phyloP scores from a whole-genome alignment of 2,797 vertebrate species.

The Sebastes cheni region DNA sequence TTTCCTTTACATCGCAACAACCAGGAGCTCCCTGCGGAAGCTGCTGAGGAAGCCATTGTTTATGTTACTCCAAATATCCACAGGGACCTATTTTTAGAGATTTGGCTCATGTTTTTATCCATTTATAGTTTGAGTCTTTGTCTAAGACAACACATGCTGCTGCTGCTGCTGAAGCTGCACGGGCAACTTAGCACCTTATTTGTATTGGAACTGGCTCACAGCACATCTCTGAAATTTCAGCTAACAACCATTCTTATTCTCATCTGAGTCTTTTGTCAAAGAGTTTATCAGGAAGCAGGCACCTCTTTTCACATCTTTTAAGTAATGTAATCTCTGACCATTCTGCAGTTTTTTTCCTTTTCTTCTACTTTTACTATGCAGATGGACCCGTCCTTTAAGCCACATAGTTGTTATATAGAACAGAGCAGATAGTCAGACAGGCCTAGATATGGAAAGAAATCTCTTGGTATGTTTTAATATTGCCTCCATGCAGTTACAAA shows the following conservation, averaged over 20 bases:
- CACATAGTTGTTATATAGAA: background rate
- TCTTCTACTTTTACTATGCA: background rate
- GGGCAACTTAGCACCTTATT: slow-evolving; percentile 33
- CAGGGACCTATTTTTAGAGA: slow-evolving; percentile 60
- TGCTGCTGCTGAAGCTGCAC: background rate
- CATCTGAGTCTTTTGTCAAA: background rate
- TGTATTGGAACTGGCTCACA: slow-evolving; percentile 27
- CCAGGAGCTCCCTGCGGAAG: slow-evolving; percentile 12
- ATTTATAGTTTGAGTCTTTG: slow-evolving; percentile 67
- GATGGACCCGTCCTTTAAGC: background rate
- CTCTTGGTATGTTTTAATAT: background rate
- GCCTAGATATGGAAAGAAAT: background rate
- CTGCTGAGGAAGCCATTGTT: slow-evolving; percentile 60
- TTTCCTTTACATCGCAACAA: slow-evolving; percentile 17
- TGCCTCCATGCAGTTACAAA: background rate
- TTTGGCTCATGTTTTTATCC: slow-evolving; percentile 51
- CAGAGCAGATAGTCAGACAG: background rate
- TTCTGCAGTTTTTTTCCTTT: background rate
- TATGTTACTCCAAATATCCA: slow-evolving; percentile 56
- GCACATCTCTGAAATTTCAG: background rate
- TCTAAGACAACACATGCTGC: slow-evolving; percentile 9
- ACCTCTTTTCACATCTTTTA: background rate
- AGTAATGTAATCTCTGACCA: background rate
- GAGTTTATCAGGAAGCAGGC: background rate
- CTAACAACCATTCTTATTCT: background rate